phyloP scores from a whole-genome alignment of 2,888 invertebrate species.

The Ceriagrion tenellum region DNA sequence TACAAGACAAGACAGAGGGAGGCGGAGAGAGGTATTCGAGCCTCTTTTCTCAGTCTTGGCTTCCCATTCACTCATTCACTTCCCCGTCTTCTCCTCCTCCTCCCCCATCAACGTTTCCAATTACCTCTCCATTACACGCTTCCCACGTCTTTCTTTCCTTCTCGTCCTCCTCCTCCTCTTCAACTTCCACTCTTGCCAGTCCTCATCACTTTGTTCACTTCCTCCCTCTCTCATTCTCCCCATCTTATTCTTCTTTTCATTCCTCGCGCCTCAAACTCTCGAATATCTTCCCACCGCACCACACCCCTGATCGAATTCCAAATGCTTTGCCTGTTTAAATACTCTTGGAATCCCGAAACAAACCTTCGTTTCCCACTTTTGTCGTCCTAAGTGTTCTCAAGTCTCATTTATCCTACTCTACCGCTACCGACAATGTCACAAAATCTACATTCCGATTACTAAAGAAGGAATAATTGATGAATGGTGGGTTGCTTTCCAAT shows the following conservation, averaged over 20 bases:
- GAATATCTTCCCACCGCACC: background rate
- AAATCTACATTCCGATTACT: no score
- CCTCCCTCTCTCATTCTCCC: no score
- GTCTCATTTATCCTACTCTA: no score
- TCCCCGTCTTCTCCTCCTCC: background rate
- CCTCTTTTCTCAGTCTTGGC: background rate
- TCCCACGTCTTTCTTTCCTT: background rate
- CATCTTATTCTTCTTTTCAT: no score
- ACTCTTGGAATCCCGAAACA: background rate
- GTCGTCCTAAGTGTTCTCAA: no score
- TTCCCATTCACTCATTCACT: background rate
- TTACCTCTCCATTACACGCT: constrained; percentile 43
- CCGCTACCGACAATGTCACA: no score
- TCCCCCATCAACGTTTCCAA: constrained; percentile 43
- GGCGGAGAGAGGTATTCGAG: no score
- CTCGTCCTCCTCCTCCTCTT: background rate
- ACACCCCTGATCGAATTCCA: background rate
- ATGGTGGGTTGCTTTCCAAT: no score
- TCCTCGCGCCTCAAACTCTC: no score
- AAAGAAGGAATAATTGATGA: no score
- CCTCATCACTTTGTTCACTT: no score
- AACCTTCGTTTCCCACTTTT: background rate
- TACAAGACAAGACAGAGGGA: no score
- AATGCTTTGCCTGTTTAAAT: background rate
- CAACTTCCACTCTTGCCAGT: background rate